These are phyloP conservation scores for Spea multiplicata DNA, from an alignment of 2,113 vertebrate species.

Conservation along the genomic window DNA sequence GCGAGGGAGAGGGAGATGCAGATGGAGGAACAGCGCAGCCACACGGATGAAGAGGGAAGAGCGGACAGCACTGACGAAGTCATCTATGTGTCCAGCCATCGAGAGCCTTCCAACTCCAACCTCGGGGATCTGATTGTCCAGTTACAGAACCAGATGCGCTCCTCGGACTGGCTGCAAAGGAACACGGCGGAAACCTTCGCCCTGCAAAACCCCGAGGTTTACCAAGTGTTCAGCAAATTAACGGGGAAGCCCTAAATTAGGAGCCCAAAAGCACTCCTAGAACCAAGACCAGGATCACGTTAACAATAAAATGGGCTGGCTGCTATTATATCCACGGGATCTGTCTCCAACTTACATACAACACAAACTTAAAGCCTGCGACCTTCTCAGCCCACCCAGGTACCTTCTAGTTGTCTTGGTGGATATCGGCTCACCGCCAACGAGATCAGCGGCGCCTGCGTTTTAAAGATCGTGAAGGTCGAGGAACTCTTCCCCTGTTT, in stretches of 20 bases:
- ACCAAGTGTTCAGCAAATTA: conserved; percentile 78
- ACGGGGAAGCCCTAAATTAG: conserved; percentile 66
- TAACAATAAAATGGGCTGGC: too few species aligned
- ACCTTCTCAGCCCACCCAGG: too few species aligned
- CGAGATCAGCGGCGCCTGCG: too few species aligned
- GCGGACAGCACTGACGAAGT: conserved; percentile 66
- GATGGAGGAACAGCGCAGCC: conserved; percentile 57
- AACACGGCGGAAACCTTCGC: conserved; percentile 74
- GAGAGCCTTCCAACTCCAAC: conserved; percentile 59
- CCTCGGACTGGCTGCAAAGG: conserved; percentile 78
- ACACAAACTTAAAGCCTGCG: too few species aligned
- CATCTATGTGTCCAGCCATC: conserved; percentile 57
- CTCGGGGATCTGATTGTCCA: conserved; percentile 73
- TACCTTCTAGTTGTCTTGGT: too few species aligned
- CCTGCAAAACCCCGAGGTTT: conserved; percentile 77
- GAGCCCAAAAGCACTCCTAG: background rate
- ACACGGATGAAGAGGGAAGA: conserved; percentile 56
- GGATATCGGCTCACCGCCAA: too few species aligned
- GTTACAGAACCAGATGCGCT: conserved; percentile 73
- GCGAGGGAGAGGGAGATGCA: conserved; percentile 59
- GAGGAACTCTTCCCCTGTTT: too few species aligned
- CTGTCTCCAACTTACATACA: too few species aligned
- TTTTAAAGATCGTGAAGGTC: too few species aligned
- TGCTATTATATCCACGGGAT: too few species aligned
- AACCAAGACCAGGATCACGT: too few species aligned